These are phyloP conservation scores for Proterorhinus semilunaris DNA, from an alignment of 2,113 vertebrate species.

Conservation along the genomic window DNA sequence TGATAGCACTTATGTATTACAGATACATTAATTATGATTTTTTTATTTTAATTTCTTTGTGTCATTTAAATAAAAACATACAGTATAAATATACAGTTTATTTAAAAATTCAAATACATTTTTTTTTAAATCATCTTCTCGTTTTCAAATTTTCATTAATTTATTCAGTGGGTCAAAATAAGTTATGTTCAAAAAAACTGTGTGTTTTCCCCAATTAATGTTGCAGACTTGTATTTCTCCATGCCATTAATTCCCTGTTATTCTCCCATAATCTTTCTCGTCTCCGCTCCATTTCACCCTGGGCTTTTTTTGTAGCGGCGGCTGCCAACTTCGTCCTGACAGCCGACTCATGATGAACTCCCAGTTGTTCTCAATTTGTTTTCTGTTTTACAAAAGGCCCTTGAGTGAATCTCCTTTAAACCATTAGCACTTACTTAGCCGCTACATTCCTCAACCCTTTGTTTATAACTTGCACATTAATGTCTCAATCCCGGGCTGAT, in stretches of 20 bases:
- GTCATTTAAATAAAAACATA: too few species aligned
- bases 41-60: too few species aligned
- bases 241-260: constrained; percentile 1
- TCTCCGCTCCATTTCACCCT: not conserved
- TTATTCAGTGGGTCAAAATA: too few species aligned
- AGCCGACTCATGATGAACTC: constrained; percentile 43
- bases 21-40: too few species aligned
- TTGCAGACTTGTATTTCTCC: too few species aligned
- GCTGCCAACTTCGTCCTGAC: constrained; percentile 28
- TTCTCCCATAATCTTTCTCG: not conserved
- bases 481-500: constrained; percentile 27
- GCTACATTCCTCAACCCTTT: constrained; percentile 33
- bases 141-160: too few species aligned
- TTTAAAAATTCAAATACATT: too few species aligned
- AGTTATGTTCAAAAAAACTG: too few species aligned
- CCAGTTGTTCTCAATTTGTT: constrained; percentile 16
- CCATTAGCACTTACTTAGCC: constrained; percentile 40
- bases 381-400: constrained; percentile 20
- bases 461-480: constrained; percentile 46
- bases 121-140: too few species aligned
- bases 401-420: constrained; percentile 35
- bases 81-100: too few species aligned
- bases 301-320: not conserved
- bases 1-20: too few species aligned
- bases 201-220: too few species aligned